Conservation (phyloP, 2,797 vertebrate species). For the Cygnus olor region DNA sequence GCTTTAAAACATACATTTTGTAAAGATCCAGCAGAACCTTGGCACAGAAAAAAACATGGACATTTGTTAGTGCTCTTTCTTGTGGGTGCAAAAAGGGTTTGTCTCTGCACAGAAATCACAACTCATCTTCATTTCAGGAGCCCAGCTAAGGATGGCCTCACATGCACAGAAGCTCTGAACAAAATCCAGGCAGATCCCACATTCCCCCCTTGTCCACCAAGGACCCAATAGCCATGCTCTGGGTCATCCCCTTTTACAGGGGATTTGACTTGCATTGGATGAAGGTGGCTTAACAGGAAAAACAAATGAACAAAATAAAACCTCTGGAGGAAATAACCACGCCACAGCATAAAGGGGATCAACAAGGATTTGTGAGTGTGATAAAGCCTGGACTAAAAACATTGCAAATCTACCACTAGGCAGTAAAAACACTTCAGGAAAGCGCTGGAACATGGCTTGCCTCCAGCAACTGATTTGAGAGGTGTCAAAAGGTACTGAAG, state of each 20-base stretch:
- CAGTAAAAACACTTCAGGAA: conserved; percentile 7
- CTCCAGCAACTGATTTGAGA: not conserved
- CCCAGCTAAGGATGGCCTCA: not conserved
- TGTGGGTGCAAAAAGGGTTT: not conserved
- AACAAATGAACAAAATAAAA: not conserved
- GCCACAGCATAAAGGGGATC: not conserved
- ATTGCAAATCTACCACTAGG: not conserved
- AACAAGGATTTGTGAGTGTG: not conserved
- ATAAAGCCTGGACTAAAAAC: not conserved
- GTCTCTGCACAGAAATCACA: not conserved
- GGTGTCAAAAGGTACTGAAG: not conserved
- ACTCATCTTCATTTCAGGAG: not conserved
- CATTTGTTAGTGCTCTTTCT: not conserved
- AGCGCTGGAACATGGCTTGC: not conserved
- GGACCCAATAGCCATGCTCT: not conserved
- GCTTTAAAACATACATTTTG: not conserved
- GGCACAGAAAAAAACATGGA: not conserved
- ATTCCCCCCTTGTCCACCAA: not conserved
- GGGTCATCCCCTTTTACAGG: not conserved
- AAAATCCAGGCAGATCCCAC: not conserved
- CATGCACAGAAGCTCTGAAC: not conserved
- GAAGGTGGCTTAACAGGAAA: not conserved
- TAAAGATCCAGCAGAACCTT: not conserved
- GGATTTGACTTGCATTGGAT: not conserved
- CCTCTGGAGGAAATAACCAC: not conserved